phyloP scores from a whole-genome alignment of 2,888 invertebrate species.

The Isotomurus palustris region DNA sequence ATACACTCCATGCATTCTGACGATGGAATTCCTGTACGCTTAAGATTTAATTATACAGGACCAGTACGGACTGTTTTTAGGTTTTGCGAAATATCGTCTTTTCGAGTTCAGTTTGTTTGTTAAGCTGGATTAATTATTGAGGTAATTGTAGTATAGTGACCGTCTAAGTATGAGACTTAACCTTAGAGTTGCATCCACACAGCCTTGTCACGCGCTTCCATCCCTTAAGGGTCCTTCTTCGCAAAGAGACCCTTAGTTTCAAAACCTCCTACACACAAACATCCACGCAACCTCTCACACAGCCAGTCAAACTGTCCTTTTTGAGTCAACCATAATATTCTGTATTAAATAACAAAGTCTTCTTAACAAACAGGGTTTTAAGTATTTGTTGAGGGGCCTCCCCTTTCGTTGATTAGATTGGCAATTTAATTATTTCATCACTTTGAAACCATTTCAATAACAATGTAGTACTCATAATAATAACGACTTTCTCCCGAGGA shows the following conservation, averaged over 20 bases:
- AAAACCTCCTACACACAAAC: too few relatives aligned
- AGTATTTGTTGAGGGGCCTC: constrained; percentile 1
- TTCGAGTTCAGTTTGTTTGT: constrained; percentile 8
- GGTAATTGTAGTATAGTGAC: constrained; percentile 3
- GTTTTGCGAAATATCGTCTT: constrained; percentile 7
- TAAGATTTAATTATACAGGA: neutral
- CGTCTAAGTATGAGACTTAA: too few relatives aligned
- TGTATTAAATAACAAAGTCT: neutral
- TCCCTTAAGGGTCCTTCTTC: too few relatives aligned
- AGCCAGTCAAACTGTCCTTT: too few relatives aligned
- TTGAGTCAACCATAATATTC: neutral
- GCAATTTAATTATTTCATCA: constrained; percentile 1
- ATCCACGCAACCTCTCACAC: too few relatives aligned
- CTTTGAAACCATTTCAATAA: neutral
- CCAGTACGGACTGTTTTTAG: constrained; percentile 1
- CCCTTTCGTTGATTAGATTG: constrained; percentile 8
- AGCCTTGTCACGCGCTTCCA: too few relatives aligned
- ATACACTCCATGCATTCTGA: too few relatives aligned
- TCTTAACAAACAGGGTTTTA: constrained; percentile 1
- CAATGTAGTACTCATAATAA: neutral
- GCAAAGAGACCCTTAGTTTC: too few relatives aligned
- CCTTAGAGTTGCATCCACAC: too few relatives aligned
- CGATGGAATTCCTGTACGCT: too few relatives aligned
- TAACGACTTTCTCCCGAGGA: constrained; percentile 5
- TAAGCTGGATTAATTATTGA: constrained; percentile 8